Conservation (phyloP, 2,888 invertebrate genomes). For the Dendrolimus houi region DNA sequence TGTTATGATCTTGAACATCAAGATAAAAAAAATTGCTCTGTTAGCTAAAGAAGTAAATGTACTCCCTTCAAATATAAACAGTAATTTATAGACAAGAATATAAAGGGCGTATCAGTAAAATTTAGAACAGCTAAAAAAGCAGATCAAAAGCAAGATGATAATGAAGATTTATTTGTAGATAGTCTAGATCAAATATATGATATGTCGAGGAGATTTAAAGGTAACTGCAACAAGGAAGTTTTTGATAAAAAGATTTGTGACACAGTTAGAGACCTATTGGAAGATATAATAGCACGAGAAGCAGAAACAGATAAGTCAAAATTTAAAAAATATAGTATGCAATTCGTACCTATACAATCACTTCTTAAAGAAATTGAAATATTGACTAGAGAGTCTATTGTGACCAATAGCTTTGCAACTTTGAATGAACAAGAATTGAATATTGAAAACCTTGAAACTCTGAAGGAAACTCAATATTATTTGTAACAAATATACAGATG, state of each 20-base stretch:
- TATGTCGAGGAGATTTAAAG: conserved; percentile 2
- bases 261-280: conserved; percentile 18
- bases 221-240: conserved; percentile 2
- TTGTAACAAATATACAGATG: no score
- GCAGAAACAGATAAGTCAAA: neutral
- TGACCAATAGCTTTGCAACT: conserved; percentile 11
- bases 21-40: no score
- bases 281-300: conserved; percentile 17
- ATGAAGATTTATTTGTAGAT: no score
- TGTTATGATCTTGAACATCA: no score
- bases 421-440: conserved; percentile 19
- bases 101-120: no score
- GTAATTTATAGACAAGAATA: no score
- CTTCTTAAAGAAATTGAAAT: conserved; percentile 18
- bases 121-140: no score
- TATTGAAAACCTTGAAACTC: conserved; percentile 8
- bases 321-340: conserved; percentile 7
- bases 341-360: conserved; percentile 20
- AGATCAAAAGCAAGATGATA: no score
- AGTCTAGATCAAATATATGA: no score
- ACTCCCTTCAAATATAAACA: no score
- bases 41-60: no score
- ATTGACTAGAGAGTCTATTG: conserved; percentile 7
- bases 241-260: conserved; percentile 13
- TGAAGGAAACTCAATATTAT: neutral